Base-by-base conservation (phyloP, 2,797 vertebrate species). In the Sebastes matsubarae region DNA sequence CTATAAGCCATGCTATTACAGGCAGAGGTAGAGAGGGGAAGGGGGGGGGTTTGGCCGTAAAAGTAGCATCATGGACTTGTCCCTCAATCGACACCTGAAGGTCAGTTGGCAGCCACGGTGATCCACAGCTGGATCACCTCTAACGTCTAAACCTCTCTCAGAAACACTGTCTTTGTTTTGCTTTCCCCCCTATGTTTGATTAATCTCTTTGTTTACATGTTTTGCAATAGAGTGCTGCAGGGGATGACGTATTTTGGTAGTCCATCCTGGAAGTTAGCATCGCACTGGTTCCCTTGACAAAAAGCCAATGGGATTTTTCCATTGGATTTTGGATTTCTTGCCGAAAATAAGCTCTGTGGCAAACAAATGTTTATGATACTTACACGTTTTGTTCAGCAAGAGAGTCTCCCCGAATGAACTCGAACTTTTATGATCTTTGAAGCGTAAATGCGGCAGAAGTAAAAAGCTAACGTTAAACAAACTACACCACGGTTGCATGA, bases 1-100 rank as follows among this genome's bases (percentile, higher is more conserved):
- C 92, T 76, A 88, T 90, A 90, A 91, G 89, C 86, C 83, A 77
- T 64, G 86, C 86, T 90, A 93, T 94, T 92, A 93, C 79, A 85
- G 79, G 68, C 80, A 57, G 86, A 78, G 82, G 75, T 67, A 75
- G 80, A 46, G 73, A 69, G 75, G 69, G 68, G 71, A 50, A 25
- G 68, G 75, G 82, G 77, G 16, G 61, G 74, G 18, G 74, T 8
- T 61, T 66, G 79, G 90, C 85, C 89, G 88, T 94, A 94, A 95
- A 95, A 88, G 87, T 80, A 85, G 85, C 91, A 94, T 88, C 88
- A 84, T 72, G 63, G 84, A 52, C 81, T 79, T 84, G 88, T 86
- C 90, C 79, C 84, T 93, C 80, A 92, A 92, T 88, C 9, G 59
- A 79, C 88, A 87, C 57, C 78, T 92, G 92, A 94, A 94, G 93